Conservation (phyloP, 1,140 invertebrate genomes). For the Paramacrobiotus metropolitanus region DNA sequence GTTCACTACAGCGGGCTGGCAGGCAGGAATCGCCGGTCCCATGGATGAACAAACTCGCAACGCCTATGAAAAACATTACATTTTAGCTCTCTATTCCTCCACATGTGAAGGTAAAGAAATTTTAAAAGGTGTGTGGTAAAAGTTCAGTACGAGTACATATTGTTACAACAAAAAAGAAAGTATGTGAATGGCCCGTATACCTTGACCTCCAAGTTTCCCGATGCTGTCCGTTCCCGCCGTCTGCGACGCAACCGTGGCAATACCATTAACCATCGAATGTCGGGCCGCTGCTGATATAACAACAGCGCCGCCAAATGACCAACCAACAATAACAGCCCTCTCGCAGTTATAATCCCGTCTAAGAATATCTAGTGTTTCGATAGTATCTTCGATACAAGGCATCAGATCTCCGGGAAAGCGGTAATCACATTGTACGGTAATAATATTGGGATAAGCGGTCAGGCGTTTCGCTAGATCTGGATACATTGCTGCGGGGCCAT, state of each 20-base stretch:
- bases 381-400: conserved; percentile 4
- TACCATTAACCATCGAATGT: neutral
- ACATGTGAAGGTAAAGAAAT: neutral
- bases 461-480: neutral
- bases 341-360: neutral
- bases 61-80: neutral
- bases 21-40: neutral
- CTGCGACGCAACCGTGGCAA: neutral
- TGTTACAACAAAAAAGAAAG: neutral
- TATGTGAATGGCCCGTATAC: neutral
- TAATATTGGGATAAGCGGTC: neutral
- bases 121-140: neutral
- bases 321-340: neutral
- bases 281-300: neutral
- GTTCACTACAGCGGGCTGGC: neutral
- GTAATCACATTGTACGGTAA: neutral
- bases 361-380: neutral
- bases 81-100: no score
- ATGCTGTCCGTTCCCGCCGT: neutral
- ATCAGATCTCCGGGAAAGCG: neutral
- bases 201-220: neutral
- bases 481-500: neutral
- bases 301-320: conserved; percentile 6
- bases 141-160: neutral
- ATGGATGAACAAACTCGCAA: neutral